Evolutionary conservation across 2,797 vertebrate species (phyloP).

Genomic region (Jordanella pulchra): DNA sequence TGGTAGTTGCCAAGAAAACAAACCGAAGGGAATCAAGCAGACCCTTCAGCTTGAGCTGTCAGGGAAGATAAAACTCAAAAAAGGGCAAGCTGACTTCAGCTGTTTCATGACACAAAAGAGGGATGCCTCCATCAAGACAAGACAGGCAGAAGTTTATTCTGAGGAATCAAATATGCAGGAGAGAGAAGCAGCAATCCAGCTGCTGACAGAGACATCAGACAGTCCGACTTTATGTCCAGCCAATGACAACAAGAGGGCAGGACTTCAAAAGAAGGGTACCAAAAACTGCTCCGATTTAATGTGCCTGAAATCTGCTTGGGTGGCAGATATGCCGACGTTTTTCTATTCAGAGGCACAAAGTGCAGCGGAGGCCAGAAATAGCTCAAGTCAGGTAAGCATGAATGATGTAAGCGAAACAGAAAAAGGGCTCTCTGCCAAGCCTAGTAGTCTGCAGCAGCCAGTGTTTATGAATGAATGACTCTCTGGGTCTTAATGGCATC

Average conservation of each 20-base stretch:
- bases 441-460: slow-evolving; percentile 65
- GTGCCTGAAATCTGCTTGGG: slow-evolving; percentile 57
- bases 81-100: slow-evolving; percentile 41
- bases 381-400: slow-evolving; percentile 72
- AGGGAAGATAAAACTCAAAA: slow-evolving; percentile 50
- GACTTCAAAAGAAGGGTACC: slow-evolving; percentile 25
- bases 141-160: slow-evolving; percentile 24
- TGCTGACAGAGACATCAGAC: slow-evolving; percentile 39
- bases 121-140: slow-evolving; percentile 44
- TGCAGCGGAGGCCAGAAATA: slow-evolving; percentile 71
- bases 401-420: slow-evolving; percentile 73
- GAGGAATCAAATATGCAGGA: slow-evolving; percentile 21
- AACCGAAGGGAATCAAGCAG: slow-evolving; percentile 51
- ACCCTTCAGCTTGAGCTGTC: slow-evolving; percentile 51
- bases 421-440: slow-evolving; percentile 65
- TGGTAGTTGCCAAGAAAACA: slow-evolving; percentile 56
- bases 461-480: slow-evolving; percentile 75
- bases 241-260: slow-evolving; percentile 12
- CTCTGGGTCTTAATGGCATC: slow-evolving; percentile 56
- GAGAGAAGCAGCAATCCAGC: slow-evolving; percentile 29
- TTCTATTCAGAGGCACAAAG: slow-evolving; percentile 60
- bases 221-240: slow-evolving; percentile 38
- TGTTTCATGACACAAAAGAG: slow-evolving; percentile 41
- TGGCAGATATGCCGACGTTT: slow-evolving; percentile 55
- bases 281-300: slow-evolving; percentile 44